Evolutionary conservation across 2,888 invertebrate species (phyloP), one percentile per base, ranked within the genome.

Genomic region (Phymatocera aterrima): DNA sequence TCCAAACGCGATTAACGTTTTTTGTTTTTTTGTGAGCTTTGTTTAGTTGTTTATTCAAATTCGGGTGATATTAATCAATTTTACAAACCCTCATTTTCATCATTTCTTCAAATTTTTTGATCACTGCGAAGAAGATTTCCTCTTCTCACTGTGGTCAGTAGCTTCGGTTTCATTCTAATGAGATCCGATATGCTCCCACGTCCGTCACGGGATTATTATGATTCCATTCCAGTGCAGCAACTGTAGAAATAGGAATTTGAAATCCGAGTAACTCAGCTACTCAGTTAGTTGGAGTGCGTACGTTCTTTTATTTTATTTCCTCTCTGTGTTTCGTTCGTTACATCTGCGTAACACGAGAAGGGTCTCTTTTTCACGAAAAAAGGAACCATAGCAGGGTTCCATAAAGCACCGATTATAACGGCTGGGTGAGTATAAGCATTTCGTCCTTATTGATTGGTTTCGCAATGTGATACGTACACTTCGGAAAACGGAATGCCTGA

Each of bases 351-450:
- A 51, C 51, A 10, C 34, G 48, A 64, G 64, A 37, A 5, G 60
- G 51, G 46, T 43, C 65, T 82, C 81, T 80, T 82, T 82, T 81
- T 81, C 78, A 78, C 51, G 51, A 65, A 81, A 79, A 70, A 37
- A 60, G 51, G 70, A 40, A 64, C 78, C 77, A 64, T 81, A 57
- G 79, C 79, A 74, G 80, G 60, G 24, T 43, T 21, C 48, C 31
- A 31, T 48, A 51, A 28, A 68, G 51, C 51, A 31, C 28, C 51
- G 80, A 79, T 79, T 78, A 78, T 79, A 79, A 77, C 72, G 78
- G 74, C 64, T 64, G 78, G 81, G 24, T 57, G 74, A 74, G 57
- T 34, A n/a, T n/a, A 37, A 74, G 57, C 68, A 46, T 43, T 68
- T 68, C 46, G 46, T 68, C 34, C 24, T 46, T 28, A 54, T 51